Evolutionary conservation across 2,113 vertebrate species (phyloP), one percentile per base, ranked within the genome.

Genomic region (Lontra canadensis): DNA sequence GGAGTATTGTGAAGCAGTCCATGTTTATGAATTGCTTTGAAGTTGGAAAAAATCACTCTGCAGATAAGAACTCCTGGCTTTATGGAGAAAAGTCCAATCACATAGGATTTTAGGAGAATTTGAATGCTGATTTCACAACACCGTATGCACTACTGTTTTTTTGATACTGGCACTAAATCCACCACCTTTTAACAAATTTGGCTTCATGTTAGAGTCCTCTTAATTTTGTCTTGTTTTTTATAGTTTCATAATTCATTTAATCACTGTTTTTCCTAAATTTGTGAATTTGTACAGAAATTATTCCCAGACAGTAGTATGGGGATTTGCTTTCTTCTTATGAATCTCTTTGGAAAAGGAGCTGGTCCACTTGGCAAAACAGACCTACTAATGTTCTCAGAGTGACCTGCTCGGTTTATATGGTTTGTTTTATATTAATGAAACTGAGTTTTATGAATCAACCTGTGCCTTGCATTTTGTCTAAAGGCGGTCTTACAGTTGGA

Each of bases 1-100:
- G 42, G 49, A 42, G 65, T 94, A 82, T 81, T 97, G 21, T 94
- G 88, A 93, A 93, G 15, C 47, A 67, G 57, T 84, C 44, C 29
- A 17, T 90, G 87, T 96, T 85, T 93, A 76, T 90, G 80, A 92
- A 93, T 97, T 95, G 87, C 78, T 96, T 97, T 96, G 57, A 94
- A 90, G n/a, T 95, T 95, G 31, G 55, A 39, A 94, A 97, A 79
- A 47, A 69, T 57, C 49, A 63, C 25, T 88, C 13, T 85, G 18
- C n/a, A 90, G 42, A 65, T 97, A 42, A 84, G 42, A 95, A 95
- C 87, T 95, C 87, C 34, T 83, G 39, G 31, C 65, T 95, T 95
- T 89, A 18, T 95, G 65, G 6, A 65, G 39, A 89, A 92, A 86
- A 88, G 52, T 25, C 55, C 13, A 95, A 31, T 87, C n/a, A 63